A percentile compares a stretch with the other conserved stretches of the same genome.
Conservation (phyloP, 1,140 invertebrate species). For the Lucilia sericata region DNA sequence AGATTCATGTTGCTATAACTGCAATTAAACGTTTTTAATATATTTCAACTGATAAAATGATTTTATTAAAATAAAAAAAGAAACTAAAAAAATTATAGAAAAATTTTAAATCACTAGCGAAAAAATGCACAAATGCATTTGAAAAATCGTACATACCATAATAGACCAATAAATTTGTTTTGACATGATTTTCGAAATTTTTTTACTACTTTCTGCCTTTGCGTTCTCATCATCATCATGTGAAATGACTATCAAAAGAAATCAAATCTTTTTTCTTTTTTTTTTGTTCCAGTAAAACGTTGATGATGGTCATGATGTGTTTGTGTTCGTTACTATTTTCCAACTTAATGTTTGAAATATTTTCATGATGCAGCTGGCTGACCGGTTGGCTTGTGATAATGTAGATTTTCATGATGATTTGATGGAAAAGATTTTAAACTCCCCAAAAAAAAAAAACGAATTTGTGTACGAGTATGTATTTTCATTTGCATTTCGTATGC, state of each 20-base stretch:
- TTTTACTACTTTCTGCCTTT: background rate
- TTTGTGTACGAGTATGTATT: background rate
- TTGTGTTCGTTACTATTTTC: background rate
- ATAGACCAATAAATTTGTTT: background rate
- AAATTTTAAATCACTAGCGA: background rate
- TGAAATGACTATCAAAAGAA: background rate
- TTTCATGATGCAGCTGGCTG: background rate
- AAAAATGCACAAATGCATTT: background rate
- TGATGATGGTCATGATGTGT: background rate
- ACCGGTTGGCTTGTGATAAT: background rate
- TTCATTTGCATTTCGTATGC: constrained; percentile 20
- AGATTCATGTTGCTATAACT: too few relatives aligned
- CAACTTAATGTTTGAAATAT: background rate
- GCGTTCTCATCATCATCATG: background rate
- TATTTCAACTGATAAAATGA: too few relatives aligned
- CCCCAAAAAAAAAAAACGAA: background rate
- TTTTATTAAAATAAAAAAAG: too few relatives aligned
- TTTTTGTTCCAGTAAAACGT: background rate
- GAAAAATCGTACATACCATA: background rate
- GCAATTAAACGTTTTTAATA: too few relatives aligned
- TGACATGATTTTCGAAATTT: background rate
- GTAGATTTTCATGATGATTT: constrained; percentile 11
- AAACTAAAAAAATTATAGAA: too few relatives aligned
- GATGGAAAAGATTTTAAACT: background rate
- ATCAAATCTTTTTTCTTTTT: background rate